Evolutionary conservation across 2,888 invertebrate genomes (phyloP), one percentile per base, ranked within the genome.

Genomic region (Neelides folsomi): DNA sequence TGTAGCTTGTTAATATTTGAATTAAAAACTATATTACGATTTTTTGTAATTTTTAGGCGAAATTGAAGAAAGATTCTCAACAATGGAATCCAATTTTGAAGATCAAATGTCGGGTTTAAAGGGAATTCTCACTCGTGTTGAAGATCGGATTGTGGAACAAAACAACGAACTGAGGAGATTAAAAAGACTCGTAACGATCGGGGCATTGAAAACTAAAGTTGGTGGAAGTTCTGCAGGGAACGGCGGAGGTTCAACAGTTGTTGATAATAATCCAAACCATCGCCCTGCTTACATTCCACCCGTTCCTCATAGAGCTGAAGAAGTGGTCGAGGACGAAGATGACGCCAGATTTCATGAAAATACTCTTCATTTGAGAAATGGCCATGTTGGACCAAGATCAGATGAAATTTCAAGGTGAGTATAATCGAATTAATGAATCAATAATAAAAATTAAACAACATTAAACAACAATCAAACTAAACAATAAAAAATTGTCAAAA

Each of bases 91-190:
- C 2, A 65, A 66, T 41, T 55, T 68, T 12, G 64, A 62, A 5
- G 66, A 66, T 38, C 68, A 68, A 53, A 57, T 69, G 49, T 66
- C 63, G 47, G 66, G 65, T 13, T 56, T 69, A 18, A 67, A 67
- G 53, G 59, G 66, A 5, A 66, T 67, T 65, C 53, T 68, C 12
- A 56, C 66, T 13, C 67, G 66, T 49, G 48, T 69, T 39, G 68
- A 68, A 52, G 66, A 66, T 43, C 66, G 66, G 47, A 54, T 68
- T 39, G 61, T 61, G 7, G 62, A 62, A 37, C 66, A 67, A 37
- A 67, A 67, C 46, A 55, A 60, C 40, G 64, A 66, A 47, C 59
- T 65, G 34, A 66, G 66, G 53, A 52, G 62, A 13, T 54, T 65
- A 9, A 53, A 62, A 44, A 54, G 65, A 40, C 58, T 64, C 51